Percentiles rank a stretch among this genome's conserved stretches.
phyloP scores from a whole-genome alignment of 1,140 invertebrate species.

The Monomorium pharaonis region DNA sequence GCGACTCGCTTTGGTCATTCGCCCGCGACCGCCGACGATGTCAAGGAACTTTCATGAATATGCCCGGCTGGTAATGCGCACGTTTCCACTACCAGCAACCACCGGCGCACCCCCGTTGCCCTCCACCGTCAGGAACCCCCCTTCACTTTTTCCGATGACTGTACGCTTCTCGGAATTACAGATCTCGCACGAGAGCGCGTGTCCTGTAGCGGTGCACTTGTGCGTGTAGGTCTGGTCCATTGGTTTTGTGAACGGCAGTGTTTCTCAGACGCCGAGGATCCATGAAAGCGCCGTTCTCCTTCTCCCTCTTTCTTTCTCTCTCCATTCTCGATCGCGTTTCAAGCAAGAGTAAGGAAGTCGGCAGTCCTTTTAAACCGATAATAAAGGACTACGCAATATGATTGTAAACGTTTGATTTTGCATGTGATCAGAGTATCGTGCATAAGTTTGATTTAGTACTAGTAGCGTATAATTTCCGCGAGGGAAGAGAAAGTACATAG shows the following conservation, averaged over 20 bases:
- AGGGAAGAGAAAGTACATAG: neutral
- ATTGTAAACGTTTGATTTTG: neutral
- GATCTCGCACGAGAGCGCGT: slow-evolving; percentile 70
- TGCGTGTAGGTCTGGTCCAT: slow-evolving; percentile 68
- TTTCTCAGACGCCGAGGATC: slow-evolving; percentile 66
- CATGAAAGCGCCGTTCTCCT: slow-evolving; percentile 28
- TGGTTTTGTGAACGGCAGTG: slow-evolving; percentile 75
- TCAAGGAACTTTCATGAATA: slow-evolving; percentile 78
- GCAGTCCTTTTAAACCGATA: neutral
- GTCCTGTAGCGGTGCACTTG: slow-evolving; percentile 48
- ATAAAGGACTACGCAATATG: neutral
- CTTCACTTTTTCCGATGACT: slow-evolving; percentile 81
- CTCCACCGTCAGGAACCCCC: slow-evolving; percentile 26
- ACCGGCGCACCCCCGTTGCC: slow-evolving; percentile 51
- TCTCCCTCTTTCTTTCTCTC: neutral
- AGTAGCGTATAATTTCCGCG: neutral
- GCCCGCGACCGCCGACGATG: slow-evolving; percentile 65
- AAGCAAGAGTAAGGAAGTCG: neutral
- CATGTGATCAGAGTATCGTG: neutral
- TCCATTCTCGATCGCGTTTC: neutral
- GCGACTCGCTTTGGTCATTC: slow-evolving; percentile 61
- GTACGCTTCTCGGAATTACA: slow-evolving; percentile 83
- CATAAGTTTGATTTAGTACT: neutral
- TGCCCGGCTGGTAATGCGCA: slow-evolving; percentile 65
- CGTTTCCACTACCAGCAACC: slow-evolving; percentile 67